phyloP scores from a whole-genome alignment of 2,888 invertebrate genomes.

The Theretra japonica region DNA sequence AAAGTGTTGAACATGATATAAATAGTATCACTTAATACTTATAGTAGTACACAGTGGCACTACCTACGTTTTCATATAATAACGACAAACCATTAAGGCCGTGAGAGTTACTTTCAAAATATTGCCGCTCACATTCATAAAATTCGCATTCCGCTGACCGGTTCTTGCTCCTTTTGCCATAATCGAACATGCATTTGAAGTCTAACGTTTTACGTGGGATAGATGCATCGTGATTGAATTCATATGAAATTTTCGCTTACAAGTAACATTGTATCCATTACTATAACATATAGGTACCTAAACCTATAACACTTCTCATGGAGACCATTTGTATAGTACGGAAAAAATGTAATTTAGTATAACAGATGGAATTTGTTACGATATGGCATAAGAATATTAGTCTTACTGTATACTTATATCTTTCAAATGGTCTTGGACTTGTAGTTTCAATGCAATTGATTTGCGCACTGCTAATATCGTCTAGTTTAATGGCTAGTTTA shows the following conservation, averaged over 20 bases:
- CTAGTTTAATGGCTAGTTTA: too few species aligned
- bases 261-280: too few species aligned
- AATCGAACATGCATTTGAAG: neutral
- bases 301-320: too few species aligned
- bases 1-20: neutral
- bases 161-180: constrained; percentile 18
- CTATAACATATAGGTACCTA: too few species aligned
- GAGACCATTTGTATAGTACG: too few species aligned
- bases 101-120: constrained; percentile 14
- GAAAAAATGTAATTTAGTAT: too few species aligned
- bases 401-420: too few species aligned
- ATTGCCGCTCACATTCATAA: constrained; percentile 14
- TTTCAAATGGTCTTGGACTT: too few species aligned
- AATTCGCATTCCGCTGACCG: constrained; percentile 15
- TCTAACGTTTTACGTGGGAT: neutral
- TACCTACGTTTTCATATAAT: constrained; percentile 6
- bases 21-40: neutral
- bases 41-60: neutral
- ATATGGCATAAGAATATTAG: too few species aligned
- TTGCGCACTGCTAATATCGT: too few species aligned
- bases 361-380: too few species aligned
- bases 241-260: neutral
- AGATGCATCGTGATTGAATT: neutral
- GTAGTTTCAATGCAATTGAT: too few species aligned
- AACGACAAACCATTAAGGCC: constrained; percentile 1